These are phyloP conservation scores for Centropristis striata DNA, from an alignment of 2,113 vertebrate species.

Conservation along the genomic window DNA sequence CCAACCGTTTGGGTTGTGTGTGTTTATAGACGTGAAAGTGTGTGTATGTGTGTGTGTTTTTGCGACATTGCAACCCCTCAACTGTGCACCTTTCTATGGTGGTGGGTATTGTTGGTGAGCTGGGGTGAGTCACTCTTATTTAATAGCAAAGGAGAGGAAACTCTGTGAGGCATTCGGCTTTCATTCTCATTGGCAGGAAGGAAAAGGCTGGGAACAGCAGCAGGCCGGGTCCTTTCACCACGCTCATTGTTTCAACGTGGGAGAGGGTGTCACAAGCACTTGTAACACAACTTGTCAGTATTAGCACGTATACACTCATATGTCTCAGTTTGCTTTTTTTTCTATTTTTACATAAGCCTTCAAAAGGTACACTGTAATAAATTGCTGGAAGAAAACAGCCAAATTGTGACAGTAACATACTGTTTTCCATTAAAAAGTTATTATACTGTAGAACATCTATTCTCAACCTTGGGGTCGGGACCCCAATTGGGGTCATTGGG, in stretches of 20 bases:
- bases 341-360: slow-evolving; percentile 2
- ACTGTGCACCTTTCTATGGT: slow-evolving; percentile 21
- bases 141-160: slow-evolving; percentile 52
- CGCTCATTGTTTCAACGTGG: slow-evolving; percentile 74
- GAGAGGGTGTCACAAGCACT: slow-evolving; percentile 41
- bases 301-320: not conserved
- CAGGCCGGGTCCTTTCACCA: slow-evolving; percentile 62
- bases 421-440: too few relatives aligned
- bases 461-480: too few relatives aligned
- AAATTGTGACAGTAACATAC: too few relatives aligned
- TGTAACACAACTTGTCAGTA: slow-evolving; percentile 1
- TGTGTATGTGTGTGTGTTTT: slow-evolving; percentile 6
- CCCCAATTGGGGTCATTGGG: too few relatives aligned
- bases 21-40: slow-evolving; percentile 16
- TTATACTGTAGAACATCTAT: too few relatives aligned
- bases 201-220: slow-evolving; percentile 81
- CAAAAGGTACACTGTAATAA: too few relatives aligned
- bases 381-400: too few relatives aligned
- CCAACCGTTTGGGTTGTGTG: slow-evolving; percentile 41
- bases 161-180: slow-evolving; percentile 54
- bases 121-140: slow-evolving; percentile 39
- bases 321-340: not conserved
- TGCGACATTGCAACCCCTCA: slow-evolving; percentile 8
- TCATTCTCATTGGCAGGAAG: slow-evolving; percentile 79
- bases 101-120: slow-evolving; percentile 21